Base-by-base conservation (phyloP, 2,888 invertebrate species). In the Tenthredo mesomela region DNA sequence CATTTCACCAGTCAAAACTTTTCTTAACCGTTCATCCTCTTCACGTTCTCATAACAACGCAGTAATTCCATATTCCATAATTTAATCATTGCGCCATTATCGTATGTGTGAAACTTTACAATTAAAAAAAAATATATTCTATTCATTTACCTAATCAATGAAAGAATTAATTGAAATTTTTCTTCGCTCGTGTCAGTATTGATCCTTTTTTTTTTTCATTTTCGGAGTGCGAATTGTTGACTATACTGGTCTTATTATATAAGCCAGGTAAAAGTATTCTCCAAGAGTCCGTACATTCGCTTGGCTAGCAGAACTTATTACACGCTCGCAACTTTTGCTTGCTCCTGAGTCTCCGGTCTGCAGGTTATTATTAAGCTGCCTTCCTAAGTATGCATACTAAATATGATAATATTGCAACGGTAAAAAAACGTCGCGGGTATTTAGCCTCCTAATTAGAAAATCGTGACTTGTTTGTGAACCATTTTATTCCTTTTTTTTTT, bases 351-450 rank as follows among this genome's bases (percentile, higher is more conserved):
- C 89, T 90, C 90, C 89, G 85, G 85, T 82, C 89, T 85, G 89
- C 47, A 47, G 47, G 91, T 93, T 93, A 93, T 93, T 80, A 80
- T 92, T 93, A 93, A 93, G 92, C 91, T 89, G 90, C 90, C 91
- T 91, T 91, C 88, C 92, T 92, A 92, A 93, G 93, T 92, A 89
- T 90, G 93, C 93, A 93, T 93, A 93, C 93, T 93, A 93, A 93
- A 93, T 93, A 93, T 92, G 92, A 92, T 93, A 92, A 93, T 93
- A 92, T 92, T 92, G 92, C 92, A 92, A 91, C 90, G 91, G 89
- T 90, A 84, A 92, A 43, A 80, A 92, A 92, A 92, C 90, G 92
- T 92, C 92, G 91, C 91, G 89, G 92, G 93, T 93, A 93, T 93
- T 93, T 93, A 93, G 93, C 90, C 89, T 89, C 89, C 92, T 93